Evolutionary conservation across 1,140 invertebrate species (phyloP).

Genomic region (Cydia fagiglandana): DNA sequence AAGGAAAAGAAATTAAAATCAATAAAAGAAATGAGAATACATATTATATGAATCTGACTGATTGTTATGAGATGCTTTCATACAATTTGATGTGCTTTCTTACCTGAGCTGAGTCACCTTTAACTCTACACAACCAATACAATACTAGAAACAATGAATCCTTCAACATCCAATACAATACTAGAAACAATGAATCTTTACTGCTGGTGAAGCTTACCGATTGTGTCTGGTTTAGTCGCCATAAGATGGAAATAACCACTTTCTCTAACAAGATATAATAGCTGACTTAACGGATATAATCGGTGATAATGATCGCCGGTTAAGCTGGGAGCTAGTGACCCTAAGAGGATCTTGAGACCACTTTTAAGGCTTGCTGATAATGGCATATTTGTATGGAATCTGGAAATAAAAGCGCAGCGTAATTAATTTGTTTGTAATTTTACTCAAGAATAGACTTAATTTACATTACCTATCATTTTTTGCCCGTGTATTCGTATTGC

Average conservation of each 20-base stretch:
- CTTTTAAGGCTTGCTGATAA: conserved; percentile 41
- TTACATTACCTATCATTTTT: background rate
- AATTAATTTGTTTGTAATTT: background rate
- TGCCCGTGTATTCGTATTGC: background rate
- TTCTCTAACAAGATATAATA: conserved; percentile 81
- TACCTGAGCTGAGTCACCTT: too few relatives aligned
- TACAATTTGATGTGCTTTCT: too few relatives aligned
- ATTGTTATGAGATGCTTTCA: too few relatives aligned
- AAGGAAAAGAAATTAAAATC: too few relatives aligned
- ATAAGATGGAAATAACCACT: conserved; percentile 92
- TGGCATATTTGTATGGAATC: conserved; percentile 82
- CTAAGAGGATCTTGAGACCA: conserved; percentile 74
- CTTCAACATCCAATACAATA: too few relatives aligned
- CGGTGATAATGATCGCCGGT: background rate
- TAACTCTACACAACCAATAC: too few relatives aligned
- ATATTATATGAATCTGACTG: too few relatives aligned
- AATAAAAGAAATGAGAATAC: too few relatives aligned
- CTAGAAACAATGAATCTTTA: too few relatives aligned
- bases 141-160: too few relatives aligned
- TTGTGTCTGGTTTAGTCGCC: conserved; percentile 94
- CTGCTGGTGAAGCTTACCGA: conserved; percentile 80
- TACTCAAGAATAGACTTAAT: too few relatives aligned
- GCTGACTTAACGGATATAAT: conserved; percentile 74
- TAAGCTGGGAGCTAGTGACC: conserved; percentile 50
- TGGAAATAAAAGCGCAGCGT: conserved; percentile 23